Evolutionary conservation across 1,140 invertebrate species (phyloP).

Genomic region (Rhynchophorus ferrugineus): DNA sequence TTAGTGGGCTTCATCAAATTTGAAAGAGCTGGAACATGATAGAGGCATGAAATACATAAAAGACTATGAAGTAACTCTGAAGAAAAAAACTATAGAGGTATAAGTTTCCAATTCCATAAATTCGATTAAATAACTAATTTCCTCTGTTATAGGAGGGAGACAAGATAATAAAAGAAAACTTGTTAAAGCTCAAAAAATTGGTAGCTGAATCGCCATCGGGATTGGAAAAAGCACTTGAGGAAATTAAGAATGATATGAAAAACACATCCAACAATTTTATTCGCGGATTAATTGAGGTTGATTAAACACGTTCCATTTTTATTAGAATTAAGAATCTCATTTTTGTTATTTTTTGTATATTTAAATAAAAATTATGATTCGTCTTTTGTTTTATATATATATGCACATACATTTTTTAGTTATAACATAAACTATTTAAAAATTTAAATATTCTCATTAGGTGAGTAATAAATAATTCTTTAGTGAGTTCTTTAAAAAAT

Average conservation of each 20-base stretch:
- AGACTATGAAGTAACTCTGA: conserved; percentile 25
- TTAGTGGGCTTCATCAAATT: conserved; percentile 28
- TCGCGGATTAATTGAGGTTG: not conserved
- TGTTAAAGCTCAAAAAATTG: conserved; percentile 21
- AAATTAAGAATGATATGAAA: not conserved
- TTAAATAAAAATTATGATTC: too few species aligned
- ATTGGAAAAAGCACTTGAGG: not conserved
- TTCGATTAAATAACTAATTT: conserved; percentile 1
- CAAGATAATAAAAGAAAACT: conserved; percentile 21
- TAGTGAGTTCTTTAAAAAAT: too few species aligned
- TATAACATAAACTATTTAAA: too few species aligned
- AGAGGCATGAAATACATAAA: conserved; percentile 31
- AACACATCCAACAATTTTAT: not conserved
- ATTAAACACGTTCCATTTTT: not conserved
- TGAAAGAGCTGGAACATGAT: conserved; percentile 31
- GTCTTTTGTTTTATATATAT: too few species aligned
- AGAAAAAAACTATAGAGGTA: conserved; percentile 24
- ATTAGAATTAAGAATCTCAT: not conserved
- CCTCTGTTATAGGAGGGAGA: conserved; percentile 30
- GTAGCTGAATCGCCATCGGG: not conserved
- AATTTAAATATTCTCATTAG: too few species aligned
- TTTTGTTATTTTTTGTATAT: too few species aligned
- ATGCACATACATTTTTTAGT: too few species aligned
- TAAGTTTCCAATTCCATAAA: not conserved
- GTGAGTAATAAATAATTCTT: too few species aligned